These are phyloP conservation scores for Phoxinus dragarum DNA, from an alignment of 2,797 vertebrate genomes.

Conservation along the genomic window DNA sequence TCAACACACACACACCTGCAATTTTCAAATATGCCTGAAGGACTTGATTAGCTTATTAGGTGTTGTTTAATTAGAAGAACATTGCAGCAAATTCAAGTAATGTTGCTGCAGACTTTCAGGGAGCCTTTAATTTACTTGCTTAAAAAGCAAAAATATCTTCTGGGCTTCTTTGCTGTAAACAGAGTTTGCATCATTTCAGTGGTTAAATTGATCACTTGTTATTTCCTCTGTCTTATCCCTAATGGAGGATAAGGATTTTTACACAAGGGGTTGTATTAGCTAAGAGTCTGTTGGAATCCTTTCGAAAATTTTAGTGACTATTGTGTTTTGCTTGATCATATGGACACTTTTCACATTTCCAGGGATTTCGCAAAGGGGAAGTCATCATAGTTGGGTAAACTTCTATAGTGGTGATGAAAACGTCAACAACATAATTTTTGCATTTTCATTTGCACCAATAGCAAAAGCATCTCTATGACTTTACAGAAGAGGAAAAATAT, in stretches of 20 bases:
- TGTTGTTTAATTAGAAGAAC: not conserved
- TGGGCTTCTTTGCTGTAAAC: slow-evolving; percentile 57
- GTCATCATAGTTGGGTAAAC: not conserved
- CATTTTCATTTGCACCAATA: not conserved
- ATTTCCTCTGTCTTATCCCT: slow-evolving; percentile 59
- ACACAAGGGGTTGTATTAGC: slow-evolving; percentile 23
- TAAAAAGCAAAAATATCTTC: slow-evolving; percentile 9
- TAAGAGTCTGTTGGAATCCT: not conserved
- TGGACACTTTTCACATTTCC: slow-evolving; percentile 5
- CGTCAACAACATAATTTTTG: not conserved
- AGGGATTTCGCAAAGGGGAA: not conserved
- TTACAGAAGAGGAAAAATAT: not conserved
- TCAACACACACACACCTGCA: too few species aligned
- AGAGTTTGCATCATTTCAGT: slow-evolving; percentile 62
- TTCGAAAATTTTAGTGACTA: not conserved
- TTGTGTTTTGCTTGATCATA: not conserved
- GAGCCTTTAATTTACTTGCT: slow-evolving; percentile 47
- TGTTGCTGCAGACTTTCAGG: not conserved
- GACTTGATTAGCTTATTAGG: too few species aligned
- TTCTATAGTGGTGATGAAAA: not conserved
- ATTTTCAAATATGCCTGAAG: too few species aligned
- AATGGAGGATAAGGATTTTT: slow-evolving; percentile 65
- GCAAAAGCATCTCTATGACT: not conserved
- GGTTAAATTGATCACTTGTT: slow-evolving; percentile 71
- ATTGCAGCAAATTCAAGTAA: not conserved